Percentiles rank a stretch among this genome's conserved stretches.
phyloP scores from a whole-genome alignment of 2,888 invertebrate genomes.

The Geotrupes spiniger region DNA sequence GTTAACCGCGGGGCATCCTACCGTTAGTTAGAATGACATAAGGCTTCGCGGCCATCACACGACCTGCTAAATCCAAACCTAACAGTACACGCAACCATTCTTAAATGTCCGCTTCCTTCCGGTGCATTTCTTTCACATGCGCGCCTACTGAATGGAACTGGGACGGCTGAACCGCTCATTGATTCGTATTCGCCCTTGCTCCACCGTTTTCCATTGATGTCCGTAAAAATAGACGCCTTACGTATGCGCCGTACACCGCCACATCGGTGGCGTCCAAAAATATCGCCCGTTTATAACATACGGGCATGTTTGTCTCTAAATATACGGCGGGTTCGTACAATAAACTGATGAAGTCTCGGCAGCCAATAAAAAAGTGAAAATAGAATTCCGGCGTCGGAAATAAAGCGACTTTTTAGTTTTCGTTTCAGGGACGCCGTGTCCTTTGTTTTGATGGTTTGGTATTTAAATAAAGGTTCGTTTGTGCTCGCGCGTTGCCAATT shows the following conservation, averaged over 20 bases:
- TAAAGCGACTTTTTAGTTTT: not conserved
- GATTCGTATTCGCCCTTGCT: conserved; percentile 11
- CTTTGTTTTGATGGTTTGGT: too few species aligned
- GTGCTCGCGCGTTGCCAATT: too few species aligned
- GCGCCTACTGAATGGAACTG: conserved; percentile 13
- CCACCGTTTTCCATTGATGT: conserved; percentile 12
- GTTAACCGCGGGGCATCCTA: too few species aligned
- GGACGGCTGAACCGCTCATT: conserved; percentile 13
- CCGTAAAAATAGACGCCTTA: conserved; percentile 12
- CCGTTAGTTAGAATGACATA: too few species aligned
- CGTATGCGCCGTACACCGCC: conserved; percentile 2
- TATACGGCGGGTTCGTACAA: not conserved
- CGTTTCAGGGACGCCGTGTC: too few species aligned
- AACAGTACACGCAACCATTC: not conserved
- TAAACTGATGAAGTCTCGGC: not conserved
- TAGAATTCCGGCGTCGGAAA: not conserved
- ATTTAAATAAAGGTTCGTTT: too few species aligned
- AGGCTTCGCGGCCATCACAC: not conserved
- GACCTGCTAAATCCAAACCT: too few species aligned
- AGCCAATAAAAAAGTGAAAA: not conserved
- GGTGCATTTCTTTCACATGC: conserved; percentile 8
- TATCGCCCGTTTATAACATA: conserved; percentile 1
- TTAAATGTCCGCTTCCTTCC: conserved; percentile 12
- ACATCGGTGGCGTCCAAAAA: conserved; percentile 2
- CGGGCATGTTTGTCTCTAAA: too few species aligned